Conservation (phyloP, 2,888 invertebrate genomes). For the Aphrophora alni region DNA sequence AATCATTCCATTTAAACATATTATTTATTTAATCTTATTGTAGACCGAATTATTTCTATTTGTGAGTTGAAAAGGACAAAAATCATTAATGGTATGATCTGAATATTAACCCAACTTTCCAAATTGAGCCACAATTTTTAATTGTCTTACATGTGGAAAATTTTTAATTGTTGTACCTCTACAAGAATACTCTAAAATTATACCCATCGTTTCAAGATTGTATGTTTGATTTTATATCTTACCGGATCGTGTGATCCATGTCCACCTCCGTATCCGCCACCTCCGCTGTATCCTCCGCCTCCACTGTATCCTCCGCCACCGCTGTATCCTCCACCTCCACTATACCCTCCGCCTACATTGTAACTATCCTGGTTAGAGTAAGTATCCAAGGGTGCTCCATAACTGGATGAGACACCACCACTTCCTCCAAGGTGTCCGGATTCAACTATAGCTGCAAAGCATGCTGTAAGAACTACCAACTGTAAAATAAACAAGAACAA, state of each 20-base stretch:
- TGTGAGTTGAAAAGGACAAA: too few species aligned
- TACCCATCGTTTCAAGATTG: too few species aligned
- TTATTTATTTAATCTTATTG: too few species aligned
- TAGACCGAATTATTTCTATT: too few species aligned
- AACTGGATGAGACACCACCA: not conserved
- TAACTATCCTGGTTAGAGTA: not conserved
- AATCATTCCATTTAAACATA: too few species aligned
- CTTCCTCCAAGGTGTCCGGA: not conserved
- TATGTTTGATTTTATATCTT: not conserved
- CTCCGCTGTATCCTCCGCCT: not conserved
- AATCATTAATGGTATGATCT: too few species aligned
- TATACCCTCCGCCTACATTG: not conserved
- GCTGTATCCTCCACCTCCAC: not conserved
- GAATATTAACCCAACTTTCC: too few species aligned
- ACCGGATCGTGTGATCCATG: constrained; percentile 27
- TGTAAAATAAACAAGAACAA: too few species aligned
- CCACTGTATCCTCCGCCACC: not conserved
- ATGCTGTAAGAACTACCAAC: not conserved
- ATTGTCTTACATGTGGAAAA: too few species aligned
- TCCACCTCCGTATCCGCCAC: not conserved
- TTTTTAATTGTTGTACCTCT: too few species aligned
- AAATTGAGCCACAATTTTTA: too few species aligned
- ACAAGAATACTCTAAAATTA: too few species aligned
- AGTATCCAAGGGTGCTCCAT: not conserved
- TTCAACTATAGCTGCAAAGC: not conserved